Evolutionary conservation across 2,888 invertebrate species (phyloP), one percentile per base, ranked within the genome.

Genomic region (Eustalomyia histrio): DNA sequence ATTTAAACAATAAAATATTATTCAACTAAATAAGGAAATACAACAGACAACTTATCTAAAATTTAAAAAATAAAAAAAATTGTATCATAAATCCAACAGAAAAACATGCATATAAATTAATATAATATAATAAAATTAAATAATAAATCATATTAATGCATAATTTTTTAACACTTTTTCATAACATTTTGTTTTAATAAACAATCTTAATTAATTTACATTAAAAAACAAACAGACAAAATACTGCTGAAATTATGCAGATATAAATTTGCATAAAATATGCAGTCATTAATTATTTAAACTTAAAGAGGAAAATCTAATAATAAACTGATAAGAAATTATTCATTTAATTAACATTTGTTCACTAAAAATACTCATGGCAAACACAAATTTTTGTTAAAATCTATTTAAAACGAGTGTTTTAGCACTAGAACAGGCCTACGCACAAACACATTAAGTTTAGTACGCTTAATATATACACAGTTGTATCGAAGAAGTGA

Each of bases 11-110:
- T n/a, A 33, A 69, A 61, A 53, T 58, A 64, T 64, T 73, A 58
- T 53, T 58, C 21, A n/a, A 71, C 58, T 43, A 53, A 76, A 76
- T 53, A 71, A 76, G 64, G 69, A 76, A 76, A 71, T 69, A 57
- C 29, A 67, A 65, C 21, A n/a, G 5, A 29, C 29, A 61, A 52
- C 50, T 18, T 24, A 16, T 24, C 16, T 53, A 43, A n/a, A 47
- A 17, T 47, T 35, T n/a, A n/a, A 35, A 50, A 14, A 53, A 18
- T 18, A 35, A 72, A 61, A 35, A 72, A 61, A 14, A 1, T 21
- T 1, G 39, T 12, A 39, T 61, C 33, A 75, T 29, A 43, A 63
- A 68, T 57, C 35, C 16, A 76, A 39, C 63, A 63, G 53, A 67
- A 33, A 39, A 21, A 61, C n/a, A 50, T 47, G 29, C 67, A 68